Conservation (phyloP, 2,888 invertebrate genomes). For the Chrysolina oricalcia region DNA sequence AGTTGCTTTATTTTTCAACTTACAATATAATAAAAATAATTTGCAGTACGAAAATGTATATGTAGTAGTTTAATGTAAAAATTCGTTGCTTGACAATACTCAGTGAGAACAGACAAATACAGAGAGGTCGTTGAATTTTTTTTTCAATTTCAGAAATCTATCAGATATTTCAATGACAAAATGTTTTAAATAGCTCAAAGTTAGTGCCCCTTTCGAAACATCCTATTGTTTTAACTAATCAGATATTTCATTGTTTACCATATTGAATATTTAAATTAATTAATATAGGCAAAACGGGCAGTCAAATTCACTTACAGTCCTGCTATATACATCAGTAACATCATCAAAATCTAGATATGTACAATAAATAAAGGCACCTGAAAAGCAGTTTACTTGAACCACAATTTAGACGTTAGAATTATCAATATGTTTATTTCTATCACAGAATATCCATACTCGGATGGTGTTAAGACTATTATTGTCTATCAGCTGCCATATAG, state of each 20-base stretch:
- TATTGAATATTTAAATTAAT: neutral
- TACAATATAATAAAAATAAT: too few relatives aligned
- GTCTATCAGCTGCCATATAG: neutral
- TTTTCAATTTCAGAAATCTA: too few relatives aligned
- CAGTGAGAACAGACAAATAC: too few relatives aligned
- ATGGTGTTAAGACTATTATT: slow-evolving; percentile 10
- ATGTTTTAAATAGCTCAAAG: too few relatives aligned
- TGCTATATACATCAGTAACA: slow-evolving; percentile 17
- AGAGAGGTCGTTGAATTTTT: too few relatives aligned
- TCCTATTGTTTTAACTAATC: too few relatives aligned
- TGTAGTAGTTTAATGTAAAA: too few relatives aligned
- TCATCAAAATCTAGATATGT: slow-evolving; percentile 21
- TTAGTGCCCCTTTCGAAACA: too few relatives aligned
- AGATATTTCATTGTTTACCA: neutral
- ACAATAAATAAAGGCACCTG: slow-evolving; percentile 24
- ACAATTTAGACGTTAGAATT: slow-evolving; percentile 15
- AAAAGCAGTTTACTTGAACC: slow-evolving; percentile 4
- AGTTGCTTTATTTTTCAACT: too few relatives aligned
- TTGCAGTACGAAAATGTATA: too few relatives aligned
- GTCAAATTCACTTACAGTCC: slow-evolving; percentile 1
- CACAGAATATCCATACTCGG: slow-evolving; percentile 16
- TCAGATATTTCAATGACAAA: too few relatives aligned
- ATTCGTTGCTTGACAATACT: too few relatives aligned
- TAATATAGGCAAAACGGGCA: neutral
- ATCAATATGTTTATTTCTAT: slow-evolving; percentile 9